Evolutionary conservation across 2,797 vertebrate genomes (phyloP).

Genomic region (Carduelis carduelis): DNA sequence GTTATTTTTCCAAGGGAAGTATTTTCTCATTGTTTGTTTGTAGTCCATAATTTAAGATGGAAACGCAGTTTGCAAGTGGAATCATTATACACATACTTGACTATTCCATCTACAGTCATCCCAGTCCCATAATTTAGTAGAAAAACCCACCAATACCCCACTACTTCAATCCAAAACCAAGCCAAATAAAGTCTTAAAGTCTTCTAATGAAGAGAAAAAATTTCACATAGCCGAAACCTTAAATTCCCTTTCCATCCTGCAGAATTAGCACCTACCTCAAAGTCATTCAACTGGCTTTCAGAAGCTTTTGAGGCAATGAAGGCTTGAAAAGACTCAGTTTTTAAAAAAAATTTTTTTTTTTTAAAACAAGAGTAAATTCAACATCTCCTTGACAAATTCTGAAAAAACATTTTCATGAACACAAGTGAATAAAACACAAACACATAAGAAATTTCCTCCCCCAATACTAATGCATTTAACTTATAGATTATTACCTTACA

Average conservation of each 20-base stretch:
- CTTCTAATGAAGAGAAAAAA: background rate
- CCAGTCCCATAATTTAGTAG: background rate
- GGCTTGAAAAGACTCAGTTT: background rate
- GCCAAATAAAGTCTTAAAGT: background rate
- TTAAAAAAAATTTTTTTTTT: background rate
- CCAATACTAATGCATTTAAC: background rate
- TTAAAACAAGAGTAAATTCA: background rate
- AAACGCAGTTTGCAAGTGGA: background rate
- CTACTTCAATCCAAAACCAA: background rate
- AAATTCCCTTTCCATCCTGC: background rate
- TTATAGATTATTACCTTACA: background rate
- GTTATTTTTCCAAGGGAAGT: background rate
- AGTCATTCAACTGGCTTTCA: background rate
- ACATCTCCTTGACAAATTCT: background rate
- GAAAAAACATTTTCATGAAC: background rate
- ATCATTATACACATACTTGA: background rate
- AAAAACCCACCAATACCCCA: background rate
- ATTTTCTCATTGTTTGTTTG: background rate
- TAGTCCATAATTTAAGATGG: background rate
- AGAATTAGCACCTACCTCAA: background rate
- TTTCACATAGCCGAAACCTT: background rate
- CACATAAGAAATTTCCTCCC: background rate
- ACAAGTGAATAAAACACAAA: background rate
- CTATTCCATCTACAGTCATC: background rate
- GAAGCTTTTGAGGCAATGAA: background rate